phyloP scores from a whole-genome alignment of 2,888 invertebrate species.

The Diloba caeruleocephala region DNA sequence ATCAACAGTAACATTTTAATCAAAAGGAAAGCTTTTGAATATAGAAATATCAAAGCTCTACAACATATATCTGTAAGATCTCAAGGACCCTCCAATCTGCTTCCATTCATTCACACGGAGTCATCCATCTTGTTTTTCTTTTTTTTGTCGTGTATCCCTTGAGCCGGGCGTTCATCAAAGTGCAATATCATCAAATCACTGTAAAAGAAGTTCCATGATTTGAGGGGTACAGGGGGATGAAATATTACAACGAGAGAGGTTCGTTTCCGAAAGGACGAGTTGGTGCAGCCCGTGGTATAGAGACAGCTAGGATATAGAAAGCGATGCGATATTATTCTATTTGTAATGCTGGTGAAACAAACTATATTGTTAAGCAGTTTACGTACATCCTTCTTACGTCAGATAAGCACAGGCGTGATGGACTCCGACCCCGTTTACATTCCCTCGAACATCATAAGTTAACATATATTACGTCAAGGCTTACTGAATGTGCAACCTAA shows the following conservation, averaged over 20 bases:
- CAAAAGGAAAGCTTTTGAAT: conserved; percentile 66
- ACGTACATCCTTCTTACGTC: too few relatives aligned
- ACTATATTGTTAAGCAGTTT: too few relatives aligned
- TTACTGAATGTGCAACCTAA: too few relatives aligned
- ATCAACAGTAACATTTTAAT: conserved; percentile 63
- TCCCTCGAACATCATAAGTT: too few relatives aligned
- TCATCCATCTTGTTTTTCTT: conserved; percentile 82
- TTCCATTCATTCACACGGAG: conserved; percentile 58
- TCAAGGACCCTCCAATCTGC: conserved; percentile 55
- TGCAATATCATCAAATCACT: conserved; percentile 89
- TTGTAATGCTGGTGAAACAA: neutral
- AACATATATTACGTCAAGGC: too few relatives aligned
- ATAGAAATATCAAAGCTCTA: conserved; percentile 28
- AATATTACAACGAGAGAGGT: conserved; percentile 85
- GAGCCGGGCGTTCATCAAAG: conserved; percentile 79
- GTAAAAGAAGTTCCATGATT: conserved; percentile 87
- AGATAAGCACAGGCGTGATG: too few relatives aligned
- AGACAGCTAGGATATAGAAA: conserved; percentile 43
- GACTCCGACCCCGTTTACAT: too few relatives aligned
- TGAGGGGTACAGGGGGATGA: conserved; percentile 77
- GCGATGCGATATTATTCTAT: neutral
- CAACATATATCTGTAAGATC: conserved; percentile 44
- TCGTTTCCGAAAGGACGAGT: conserved; percentile 74
- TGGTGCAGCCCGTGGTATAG: conserved; percentile 49
- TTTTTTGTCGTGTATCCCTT: conserved; percentile 65